Conservation (phyloP, 2,113 vertebrate species). For the Nothoprocta perdicaria region DNA sequence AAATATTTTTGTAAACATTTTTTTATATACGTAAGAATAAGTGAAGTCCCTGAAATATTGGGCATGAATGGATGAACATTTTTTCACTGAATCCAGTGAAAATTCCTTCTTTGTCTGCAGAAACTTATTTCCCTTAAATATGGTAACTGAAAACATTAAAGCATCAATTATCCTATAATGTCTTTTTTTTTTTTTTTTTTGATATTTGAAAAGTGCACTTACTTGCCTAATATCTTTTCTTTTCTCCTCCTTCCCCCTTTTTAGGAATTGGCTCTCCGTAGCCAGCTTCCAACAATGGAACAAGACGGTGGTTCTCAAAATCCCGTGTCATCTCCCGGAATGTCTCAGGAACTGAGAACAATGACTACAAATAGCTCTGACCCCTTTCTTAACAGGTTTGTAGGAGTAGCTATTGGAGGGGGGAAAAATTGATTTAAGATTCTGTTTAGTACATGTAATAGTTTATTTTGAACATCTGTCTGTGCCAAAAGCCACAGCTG, state of each 20-base stretch:
- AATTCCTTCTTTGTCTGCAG: neutral
- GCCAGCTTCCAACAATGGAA: conserved; percentile 95
- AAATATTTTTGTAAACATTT: neutral
- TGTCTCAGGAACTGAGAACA: conserved; percentile 95
- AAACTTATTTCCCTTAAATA: neutral
- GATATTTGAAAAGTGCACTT: neutral
- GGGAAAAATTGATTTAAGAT: conserved; percentile 30
- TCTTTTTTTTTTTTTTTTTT: neutral
- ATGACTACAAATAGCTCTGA: conserved; percentile 99
- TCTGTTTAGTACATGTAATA: conserved; percentile 63
- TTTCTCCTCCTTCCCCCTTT: neutral
- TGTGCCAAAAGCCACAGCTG: conserved; percentile 66
- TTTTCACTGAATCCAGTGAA: neutral
- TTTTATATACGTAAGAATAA: neutral
- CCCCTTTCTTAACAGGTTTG: conserved; percentile 98
- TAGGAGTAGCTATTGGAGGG: conserved; percentile 44
- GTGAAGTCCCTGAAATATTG: neutral
- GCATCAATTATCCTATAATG: neutral
- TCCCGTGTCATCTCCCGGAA: conserved; percentile 91
- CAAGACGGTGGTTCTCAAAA: conserved; percentile 91
- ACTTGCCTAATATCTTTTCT: conserved; percentile 14
- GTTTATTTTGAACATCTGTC: conserved; percentile 72
- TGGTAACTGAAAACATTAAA: neutral
- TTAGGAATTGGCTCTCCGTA: conserved; percentile 95
- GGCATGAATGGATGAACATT: neutral